These are phyloP conservation scores for Drosophila barbarae DNA, from an alignment of 2,888 invertebrate genomes.

Conservation along the genomic window DNA sequence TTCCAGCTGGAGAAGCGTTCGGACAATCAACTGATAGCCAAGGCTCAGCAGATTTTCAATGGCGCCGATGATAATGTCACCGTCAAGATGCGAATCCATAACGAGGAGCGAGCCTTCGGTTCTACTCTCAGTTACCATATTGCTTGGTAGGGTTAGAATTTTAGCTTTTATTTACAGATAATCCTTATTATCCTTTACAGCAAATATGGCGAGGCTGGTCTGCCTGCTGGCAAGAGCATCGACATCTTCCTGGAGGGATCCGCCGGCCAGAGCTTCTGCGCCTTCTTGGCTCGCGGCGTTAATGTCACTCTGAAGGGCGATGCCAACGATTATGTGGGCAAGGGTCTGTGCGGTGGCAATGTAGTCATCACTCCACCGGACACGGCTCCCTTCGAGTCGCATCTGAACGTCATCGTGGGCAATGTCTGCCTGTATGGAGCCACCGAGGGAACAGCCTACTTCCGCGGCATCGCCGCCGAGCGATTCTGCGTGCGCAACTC, in stretches of 20 bases:
- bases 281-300: conserved; percentile 95
- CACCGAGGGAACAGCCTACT: conserved; percentile 94
- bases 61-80: conserved; percentile 85
- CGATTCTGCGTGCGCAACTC: conserved; percentile 99
- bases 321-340: conserved; percentile 98
- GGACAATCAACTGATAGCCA: conserved; percentile 90
- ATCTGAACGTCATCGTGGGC: conserved; percentile 97
- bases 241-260: conserved; percentile 92
- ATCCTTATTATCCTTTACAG: conserved; percentile 80
- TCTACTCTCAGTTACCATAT: conserved; percentile 96
- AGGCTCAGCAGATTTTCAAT: conserved; percentile 86
- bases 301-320: conserved; percentile 96
- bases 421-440: conserved; percentile 99
- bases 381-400: conserved; percentile 91
- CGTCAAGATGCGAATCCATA: conserved; percentile 90
- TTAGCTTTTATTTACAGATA: background rate
- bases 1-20: conserved; percentile 91
- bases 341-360: conserved; percentile 96
- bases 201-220: conserved; percentile 91
- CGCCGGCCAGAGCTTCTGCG: conserved; percentile 99
- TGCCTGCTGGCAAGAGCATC: conserved; percentile 88
- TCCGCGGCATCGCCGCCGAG: conserved; percentile 98
- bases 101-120: conserved; percentile 95
- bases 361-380: conserved; percentile 96
- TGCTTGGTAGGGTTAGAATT: conserved; percentile 81